Conservation (phyloP, 2,888 invertebrate genomes). For the Merodon equestris region DNA sequence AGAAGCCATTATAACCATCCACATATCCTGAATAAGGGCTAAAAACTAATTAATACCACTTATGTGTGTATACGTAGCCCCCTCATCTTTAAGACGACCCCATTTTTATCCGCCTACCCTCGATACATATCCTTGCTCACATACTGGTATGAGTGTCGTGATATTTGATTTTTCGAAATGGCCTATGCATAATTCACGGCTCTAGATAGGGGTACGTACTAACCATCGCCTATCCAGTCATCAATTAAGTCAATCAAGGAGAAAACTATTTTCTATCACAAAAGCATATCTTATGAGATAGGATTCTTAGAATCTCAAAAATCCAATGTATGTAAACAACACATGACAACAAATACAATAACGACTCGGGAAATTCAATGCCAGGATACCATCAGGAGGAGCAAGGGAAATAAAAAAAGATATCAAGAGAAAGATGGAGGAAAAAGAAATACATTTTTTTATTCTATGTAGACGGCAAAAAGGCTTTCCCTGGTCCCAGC, state of each 20-base stretch:
- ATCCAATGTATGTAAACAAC: too few relatives aligned
- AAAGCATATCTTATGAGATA: constrained; percentile 36
- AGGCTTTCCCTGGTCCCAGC: constrained; percentile 78
- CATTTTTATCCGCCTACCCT: too few relatives aligned
- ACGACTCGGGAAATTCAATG: constrained; percentile 26
- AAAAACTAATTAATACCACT: constrained; percentile 53
- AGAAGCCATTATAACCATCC: constrained; percentile 38
- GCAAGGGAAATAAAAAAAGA: constrained; percentile 23
- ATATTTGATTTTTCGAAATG: constrained; percentile 27
- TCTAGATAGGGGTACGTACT: constrained; percentile 10
- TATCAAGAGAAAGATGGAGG: constrained; percentile 8
- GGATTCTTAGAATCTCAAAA: constrained; percentile 20
- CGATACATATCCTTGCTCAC: too few relatives aligned
- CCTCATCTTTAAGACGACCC: too few relatives aligned
- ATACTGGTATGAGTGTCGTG: constrained; percentile 13
- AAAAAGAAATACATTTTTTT: constrained; percentile 69
- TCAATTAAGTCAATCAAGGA: background rate
- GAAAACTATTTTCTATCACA: constrained; percentile 14
- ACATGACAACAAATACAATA: too few relatives aligned
- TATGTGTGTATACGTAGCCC: constrained; percentile 8
- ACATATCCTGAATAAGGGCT: constrained; percentile 37
- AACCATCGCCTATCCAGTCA: constrained; percentile 8
- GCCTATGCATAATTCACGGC: constrained; percentile 15
- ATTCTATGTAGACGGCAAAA: constrained; percentile 63
- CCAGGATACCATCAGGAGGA: constrained; percentile 47